Conservation (phyloP, 2,113 vertebrate genomes). For the Pipa parva region DNA sequence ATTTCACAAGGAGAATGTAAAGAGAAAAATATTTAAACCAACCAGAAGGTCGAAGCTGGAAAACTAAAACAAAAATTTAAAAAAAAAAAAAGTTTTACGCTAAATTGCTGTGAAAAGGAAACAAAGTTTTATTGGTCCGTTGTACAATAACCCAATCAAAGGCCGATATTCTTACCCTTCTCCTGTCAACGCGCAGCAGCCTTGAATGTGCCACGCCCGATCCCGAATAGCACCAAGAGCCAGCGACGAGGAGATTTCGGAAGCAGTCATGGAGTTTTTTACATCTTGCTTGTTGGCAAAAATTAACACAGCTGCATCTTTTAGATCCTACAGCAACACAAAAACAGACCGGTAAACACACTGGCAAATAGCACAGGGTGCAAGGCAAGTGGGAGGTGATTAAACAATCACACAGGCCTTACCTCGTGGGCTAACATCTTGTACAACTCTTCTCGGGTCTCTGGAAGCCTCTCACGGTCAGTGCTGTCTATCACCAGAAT, state of each 20-base stretch:
- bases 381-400: background rate
- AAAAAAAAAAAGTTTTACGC: no score
- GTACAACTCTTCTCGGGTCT: slow-evolving; percentile 71
- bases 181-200: slow-evolving; percentile 76
- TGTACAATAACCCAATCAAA: no score
- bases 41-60: no score
- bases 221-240: slow-evolving; percentile 71
- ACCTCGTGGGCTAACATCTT: slow-evolving; percentile 81
- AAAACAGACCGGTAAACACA: no score
- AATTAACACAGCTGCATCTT: slow-evolving; percentile 69
- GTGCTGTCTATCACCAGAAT: slow-evolving; percentile 82
- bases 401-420: background rate
- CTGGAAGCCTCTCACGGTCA: slow-evolving; percentile 65
- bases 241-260: slow-evolving; percentile 72
- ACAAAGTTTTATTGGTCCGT: no score
- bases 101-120: no score
- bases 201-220: slow-evolving; percentile 76
- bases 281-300: slow-evolving; percentile 82
- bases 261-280: slow-evolving; percentile 70
- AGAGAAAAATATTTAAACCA: no score
- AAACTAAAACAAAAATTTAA: no score
- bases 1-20: no score
- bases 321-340: slow-evolving; percentile 61
- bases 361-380: background rate
- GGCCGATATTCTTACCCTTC: no score